Base-by-base conservation (phyloP, 2,113 vertebrate species). In the Myanophis thanlyinensis region DNA sequence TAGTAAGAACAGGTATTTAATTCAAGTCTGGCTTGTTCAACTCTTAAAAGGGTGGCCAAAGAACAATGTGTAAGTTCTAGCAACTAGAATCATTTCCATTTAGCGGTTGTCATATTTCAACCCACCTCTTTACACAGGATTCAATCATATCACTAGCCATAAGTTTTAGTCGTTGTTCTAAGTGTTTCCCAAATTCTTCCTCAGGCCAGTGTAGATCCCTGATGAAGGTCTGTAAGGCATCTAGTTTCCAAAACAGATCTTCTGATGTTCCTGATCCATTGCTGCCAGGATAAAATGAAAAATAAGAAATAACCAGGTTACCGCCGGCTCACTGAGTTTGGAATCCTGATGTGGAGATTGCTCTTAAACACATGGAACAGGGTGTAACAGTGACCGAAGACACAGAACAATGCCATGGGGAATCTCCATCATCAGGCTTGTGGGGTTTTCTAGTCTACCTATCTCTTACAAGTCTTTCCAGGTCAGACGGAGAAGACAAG, bases 141-240 rank as follows among this genome's bases (percentile, higher is more conserved):
- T 99, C 99, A 0, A 99, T 99, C 99, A 99, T 99, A 97, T 99
- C 99, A 91, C 99, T 99, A 10, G 99, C 99, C 99, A 99, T 99
- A 52, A 99, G 98, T 97, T 99, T 99, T 56, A 99, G 98, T 73
- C 99, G 98, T 86, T 98, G 99, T 95, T 99, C 99, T 90, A 99
- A 97, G 96, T 99, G 99, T 92, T 99, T 99, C 35, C 98, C 98
- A 96, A 99, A 99, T 97, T 99, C 99, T 97, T 99, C 99, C 93
- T 99, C 99, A 0, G 99, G 99, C 99, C 99, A 99, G 96, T 99
- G 99, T 73, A 99, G 98, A 95, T 99, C 99, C 95, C 98, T 97
- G 95, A 99, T 99, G 97, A 99, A 99, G 23, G 99, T 99, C 97
- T 99, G 99, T 52, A 99, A 98, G 93, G 99, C 99, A 59, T 99